Percentiles rank a stretch among this genome's conserved stretches.
Conservation (phyloP, 2,797 vertebrate species). For the Hippoglossus hippoglossus region DNA sequence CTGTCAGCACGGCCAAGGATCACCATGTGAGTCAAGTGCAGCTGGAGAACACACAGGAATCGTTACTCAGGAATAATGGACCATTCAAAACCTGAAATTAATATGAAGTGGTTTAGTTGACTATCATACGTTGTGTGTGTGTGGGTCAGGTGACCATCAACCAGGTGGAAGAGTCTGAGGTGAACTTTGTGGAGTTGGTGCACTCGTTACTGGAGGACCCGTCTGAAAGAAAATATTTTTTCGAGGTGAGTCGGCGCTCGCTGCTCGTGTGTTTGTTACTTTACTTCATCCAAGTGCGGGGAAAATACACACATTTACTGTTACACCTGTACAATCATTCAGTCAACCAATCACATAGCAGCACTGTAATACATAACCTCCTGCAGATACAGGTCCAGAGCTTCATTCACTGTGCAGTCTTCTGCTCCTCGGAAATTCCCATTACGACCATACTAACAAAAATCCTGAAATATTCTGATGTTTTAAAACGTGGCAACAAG, state of each 20-base stretch:
- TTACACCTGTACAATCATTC: neutral
- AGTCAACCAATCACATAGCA: neutral
- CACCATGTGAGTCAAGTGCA: conserved; percentile 63
- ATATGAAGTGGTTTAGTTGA: too few relatives aligned
- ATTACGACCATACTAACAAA: too few relatives aligned
- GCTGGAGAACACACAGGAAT: conserved; percentile 3
- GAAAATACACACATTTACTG: too few relatives aligned
- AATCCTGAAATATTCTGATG: too few relatives aligned
- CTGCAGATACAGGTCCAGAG: neutral
- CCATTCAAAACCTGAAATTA: too few relatives aligned
- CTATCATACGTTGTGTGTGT: conserved; percentile 3
- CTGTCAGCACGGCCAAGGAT: conserved; percentile 75
- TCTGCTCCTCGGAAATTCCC: too few relatives aligned
- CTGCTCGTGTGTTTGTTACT: neutral
- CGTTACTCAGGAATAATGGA: too few relatives aligned
- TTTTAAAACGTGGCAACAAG: neutral
- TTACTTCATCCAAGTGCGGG: too few relatives aligned
- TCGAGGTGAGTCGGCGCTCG: conserved; percentile 67
- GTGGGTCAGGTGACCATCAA: conserved; percentile 70
- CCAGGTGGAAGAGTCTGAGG: conserved; percentile 81
- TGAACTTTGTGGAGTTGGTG: conserved; percentile 82
- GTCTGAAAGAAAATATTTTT: conserved; percentile 76
- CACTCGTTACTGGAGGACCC: conserved; percentile 77
- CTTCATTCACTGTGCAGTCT: neutral
- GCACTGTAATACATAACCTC: too few relatives aligned